Conservation (phyloP, 1,140 invertebrate species). For the Drosophila bipectinata region DNA sequence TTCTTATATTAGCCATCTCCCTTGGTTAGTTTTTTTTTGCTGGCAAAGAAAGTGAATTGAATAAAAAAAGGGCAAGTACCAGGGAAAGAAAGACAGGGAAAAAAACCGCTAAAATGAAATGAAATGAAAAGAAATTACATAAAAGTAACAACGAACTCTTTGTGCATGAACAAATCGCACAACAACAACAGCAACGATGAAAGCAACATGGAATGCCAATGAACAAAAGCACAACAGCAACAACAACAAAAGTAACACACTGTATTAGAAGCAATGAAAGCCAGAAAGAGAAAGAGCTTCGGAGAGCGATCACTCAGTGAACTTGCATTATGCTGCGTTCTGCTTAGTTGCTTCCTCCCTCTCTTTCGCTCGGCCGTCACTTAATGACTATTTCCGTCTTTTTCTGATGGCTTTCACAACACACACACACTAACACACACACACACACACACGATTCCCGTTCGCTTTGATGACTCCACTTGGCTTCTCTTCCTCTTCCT, state of each 20-base stretch:
- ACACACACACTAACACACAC: background rate
- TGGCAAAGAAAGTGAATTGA: conserved; percentile 73
- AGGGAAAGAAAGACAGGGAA: conserved; percentile 10
- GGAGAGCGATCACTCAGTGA: conserved; percentile 36
- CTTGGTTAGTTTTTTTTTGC: conserved; percentile 6
- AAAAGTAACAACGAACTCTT: conserved; percentile 77
- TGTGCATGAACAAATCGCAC: conserved; percentile 52
- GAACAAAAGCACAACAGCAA: conserved; percentile 26
- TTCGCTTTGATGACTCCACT: conserved; percentile 51
- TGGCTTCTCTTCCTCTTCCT: conserved; percentile 35
- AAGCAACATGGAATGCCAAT: conserved; percentile 47
- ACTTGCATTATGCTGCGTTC: conserved; percentile 55
- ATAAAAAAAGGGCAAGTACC: conserved; percentile 52
- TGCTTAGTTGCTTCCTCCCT: conserved; percentile 41
- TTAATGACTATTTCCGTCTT: conserved; percentile 1
- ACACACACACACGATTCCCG: conserved; percentile 49
- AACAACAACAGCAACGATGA: conserved; percentile 5
- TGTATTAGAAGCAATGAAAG: conserved; percentile 42
- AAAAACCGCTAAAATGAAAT: conserved; percentile 45
- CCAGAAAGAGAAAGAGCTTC: conserved; percentile 18
- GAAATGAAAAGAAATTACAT: conserved; percentile 78
- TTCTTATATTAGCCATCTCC: background rate
- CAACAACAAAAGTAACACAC: conserved; percentile 27
- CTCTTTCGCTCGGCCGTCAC: conserved; percentile 1
- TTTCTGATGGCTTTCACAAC: conserved; percentile 67